Base-by-base conservation (phyloP, 1,140 invertebrate genomes). In the Schlechtendalia chinensis region DNA sequence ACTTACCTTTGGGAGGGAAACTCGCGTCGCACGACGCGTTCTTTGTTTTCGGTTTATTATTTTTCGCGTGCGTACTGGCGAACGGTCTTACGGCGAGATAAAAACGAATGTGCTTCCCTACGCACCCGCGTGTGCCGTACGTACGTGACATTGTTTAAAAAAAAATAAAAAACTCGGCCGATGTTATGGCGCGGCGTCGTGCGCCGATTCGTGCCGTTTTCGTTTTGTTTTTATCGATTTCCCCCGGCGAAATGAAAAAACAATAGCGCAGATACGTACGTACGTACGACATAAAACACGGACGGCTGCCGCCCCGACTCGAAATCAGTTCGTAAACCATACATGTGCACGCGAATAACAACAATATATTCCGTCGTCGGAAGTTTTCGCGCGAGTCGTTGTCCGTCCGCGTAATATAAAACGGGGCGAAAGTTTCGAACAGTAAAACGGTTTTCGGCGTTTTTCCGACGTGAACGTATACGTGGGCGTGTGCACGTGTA, bases 251-350 rank as follows among this genome's bases (percentile, higher is more conserved):
- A 22, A 22, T 12, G 22, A 14, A 50, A 39, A 59, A 59, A 59
- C 56, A 59, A 24, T 24, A 8, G 22, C 56, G 19, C 5, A 54
- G 1, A 19, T 54, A 54, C 1, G 4, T 54, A 54, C 16, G 16
- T 19, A 54, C 4, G 16, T 54, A 54, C 1, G 4, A 16, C 47
- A 54, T 72, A 72, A 54, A 72, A 72, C 1, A 29, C 69, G 54
- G 54, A 72, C 50, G 11, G 24, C 10, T 72, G 16, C 54, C 29
- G 47, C 27, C 24, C n/a, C 5, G 54, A 72, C 69, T 72, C 19
- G 4, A 72, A 72, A 72, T 72, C 17, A 72, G 69, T 72, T 54
- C 29, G 6, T 29, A 54, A 72, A 12, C 47, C 29, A 29, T n/a
- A 54, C 1, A 19, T 14, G 19, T 39, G 17, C n/a, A 24, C 47